Percentiles rank a stretch among this genome's conserved stretches.
These are phyloP conservation scores for Chelmon rostratus DNA, from an alignment of 2,797 vertebrate genomes.

Conservation along the genomic window DNA sequence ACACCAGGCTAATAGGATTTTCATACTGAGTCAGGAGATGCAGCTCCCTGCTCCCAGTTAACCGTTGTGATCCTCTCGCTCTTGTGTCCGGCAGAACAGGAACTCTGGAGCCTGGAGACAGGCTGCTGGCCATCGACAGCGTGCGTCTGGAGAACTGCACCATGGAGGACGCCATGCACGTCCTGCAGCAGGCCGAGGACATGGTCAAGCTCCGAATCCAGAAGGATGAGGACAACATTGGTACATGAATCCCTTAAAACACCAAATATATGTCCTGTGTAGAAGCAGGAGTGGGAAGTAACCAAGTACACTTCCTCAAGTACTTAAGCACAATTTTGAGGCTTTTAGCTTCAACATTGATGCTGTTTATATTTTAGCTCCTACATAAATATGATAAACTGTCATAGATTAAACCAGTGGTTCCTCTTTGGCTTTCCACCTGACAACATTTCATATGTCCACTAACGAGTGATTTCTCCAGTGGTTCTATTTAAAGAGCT, in stretches of 20 bases:
- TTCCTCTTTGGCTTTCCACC: neutral
- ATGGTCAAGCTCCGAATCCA: constrained; percentile 97
- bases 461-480: neutral
- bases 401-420: neutral
- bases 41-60: constrained; percentile 30
- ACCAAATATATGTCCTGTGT: neutral
- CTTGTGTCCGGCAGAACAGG: constrained; percentile 88
- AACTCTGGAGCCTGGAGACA: constrained; percentile 96
- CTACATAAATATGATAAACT: neutral
- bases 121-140: constrained; percentile 96
- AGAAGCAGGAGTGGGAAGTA: neutral
- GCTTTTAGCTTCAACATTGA: too few species aligned
- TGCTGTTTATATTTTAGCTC: neutral
- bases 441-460: neutral
- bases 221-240: constrained; percentile 98
- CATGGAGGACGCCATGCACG: constrained; percentile 96
- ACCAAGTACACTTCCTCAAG: too few species aligned
- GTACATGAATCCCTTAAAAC: constrained; percentile 68
- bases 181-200: constrained; percentile 96
- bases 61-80: constrained; percentile 55
- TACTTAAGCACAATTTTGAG: neutral
- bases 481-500: neutral
- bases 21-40: constrained; percentile 56
- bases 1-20: constrained; percentile 74
- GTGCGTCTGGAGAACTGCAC: constrained; percentile 96